phyloP scores from a whole-genome alignment of 2,113 vertebrate genomes.

The Heloderma charlesbogerti region DNA sequence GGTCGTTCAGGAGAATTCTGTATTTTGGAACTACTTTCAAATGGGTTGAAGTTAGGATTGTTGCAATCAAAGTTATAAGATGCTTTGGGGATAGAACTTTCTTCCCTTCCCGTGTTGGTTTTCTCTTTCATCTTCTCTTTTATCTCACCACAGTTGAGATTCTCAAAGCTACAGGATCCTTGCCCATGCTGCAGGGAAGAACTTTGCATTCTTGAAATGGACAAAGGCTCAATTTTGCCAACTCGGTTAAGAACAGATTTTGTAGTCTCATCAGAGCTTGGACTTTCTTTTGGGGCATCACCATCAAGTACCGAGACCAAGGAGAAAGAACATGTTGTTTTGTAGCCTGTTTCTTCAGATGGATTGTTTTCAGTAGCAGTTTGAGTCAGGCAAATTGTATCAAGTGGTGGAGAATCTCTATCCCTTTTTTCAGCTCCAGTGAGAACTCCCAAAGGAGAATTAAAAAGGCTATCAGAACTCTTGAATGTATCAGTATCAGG shows the following conservation, averaged over 20 bases:
- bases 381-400: background rate
- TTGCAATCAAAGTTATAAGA: conserved; percentile 78
- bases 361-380: background rate
- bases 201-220: conserved; percentile 41
- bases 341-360: background rate
- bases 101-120: conserved; percentile 28
- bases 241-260: background rate
- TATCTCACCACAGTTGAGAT: conserved; percentile 65
- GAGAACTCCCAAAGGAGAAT: conserved; percentile 20
- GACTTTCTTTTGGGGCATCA: background rate
- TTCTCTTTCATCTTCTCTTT: conserved; percentile 50
- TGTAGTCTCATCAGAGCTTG: conserved; percentile 25
- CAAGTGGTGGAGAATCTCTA: background rate
- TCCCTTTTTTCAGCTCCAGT: conserved; percentile 18
- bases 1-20: conserved; percentile 66
- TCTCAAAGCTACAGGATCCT: conserved; percentile 71
- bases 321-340: background rate
- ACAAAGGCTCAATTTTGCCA: background rate
- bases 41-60: conserved; percentile 81
- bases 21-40: conserved; percentile 73
- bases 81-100: conserved; percentile 62
- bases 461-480: conserved; percentile 48
- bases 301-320: background rate
- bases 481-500: conserved; percentile 67
- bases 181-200: conserved; percentile 38